Conservation (phyloP, 2,797 vertebrate genomes). For the Sebastes iracundus region DNA sequence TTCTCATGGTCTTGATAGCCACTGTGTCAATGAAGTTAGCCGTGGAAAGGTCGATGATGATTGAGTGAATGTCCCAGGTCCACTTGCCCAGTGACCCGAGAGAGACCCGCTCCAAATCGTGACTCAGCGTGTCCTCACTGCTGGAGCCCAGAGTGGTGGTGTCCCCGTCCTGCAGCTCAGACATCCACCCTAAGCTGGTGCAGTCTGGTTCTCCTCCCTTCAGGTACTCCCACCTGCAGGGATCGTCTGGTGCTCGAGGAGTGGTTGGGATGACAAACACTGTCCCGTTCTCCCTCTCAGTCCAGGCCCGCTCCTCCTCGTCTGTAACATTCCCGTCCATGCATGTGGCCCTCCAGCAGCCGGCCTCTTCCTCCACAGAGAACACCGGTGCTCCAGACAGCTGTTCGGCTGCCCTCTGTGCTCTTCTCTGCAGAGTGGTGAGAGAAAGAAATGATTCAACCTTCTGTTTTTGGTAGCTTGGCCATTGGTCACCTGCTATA, state of each 20-base stretch:
- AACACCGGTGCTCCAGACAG: constrained; percentile 49
- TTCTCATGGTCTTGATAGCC: constrained; percentile 79
- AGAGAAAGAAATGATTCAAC: neutral
- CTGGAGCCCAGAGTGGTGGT: constrained; percentile 71
- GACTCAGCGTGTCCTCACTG: constrained; percentile 82
- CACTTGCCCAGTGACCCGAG: constrained; percentile 84
- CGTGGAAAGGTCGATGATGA: constrained; percentile 90
- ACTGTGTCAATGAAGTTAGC: constrained; percentile 89
- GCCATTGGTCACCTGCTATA: neutral
- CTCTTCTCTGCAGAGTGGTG: constrained; percentile 54
- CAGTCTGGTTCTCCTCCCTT: constrained; percentile 78
- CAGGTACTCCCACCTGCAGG: constrained; percentile 80
- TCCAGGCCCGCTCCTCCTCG: constrained; percentile 52
- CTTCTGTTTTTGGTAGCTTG: neutral
- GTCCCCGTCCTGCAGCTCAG: constrained; percentile 76
- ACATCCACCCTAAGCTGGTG: constrained; percentile 70
- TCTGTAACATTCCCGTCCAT: constrained; percentile 27
- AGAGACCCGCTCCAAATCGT: constrained; percentile 79
- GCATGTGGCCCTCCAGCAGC: constrained; percentile 47
- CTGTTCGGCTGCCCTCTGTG: constrained; percentile 50
- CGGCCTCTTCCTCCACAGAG: constrained; percentile 72
- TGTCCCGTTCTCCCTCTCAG: constrained; percentile 73
- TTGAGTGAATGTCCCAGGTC: constrained; percentile 87
- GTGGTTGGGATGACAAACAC: constrained; percentile 80
- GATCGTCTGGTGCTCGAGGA: constrained; percentile 47